Evolutionary conservation across 2,888 invertebrate species (phyloP), one percentile per base, ranked within the genome.

Genomic region (Dendrolimus pini): DNA sequence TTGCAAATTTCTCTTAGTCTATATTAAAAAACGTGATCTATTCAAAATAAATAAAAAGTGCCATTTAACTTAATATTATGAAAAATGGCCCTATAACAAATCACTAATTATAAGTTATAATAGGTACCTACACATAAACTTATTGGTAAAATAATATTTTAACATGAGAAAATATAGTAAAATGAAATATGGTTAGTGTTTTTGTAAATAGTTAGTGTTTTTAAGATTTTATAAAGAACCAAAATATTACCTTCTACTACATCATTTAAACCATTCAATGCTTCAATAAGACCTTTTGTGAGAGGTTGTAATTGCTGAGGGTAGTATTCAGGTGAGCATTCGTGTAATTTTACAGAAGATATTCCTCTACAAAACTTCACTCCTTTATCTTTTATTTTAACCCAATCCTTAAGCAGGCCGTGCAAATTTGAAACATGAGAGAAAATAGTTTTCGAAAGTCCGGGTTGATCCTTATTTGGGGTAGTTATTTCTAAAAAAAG

Each of bases 371-470:
- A 82, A 9, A 83, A 59, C 57, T 78, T 80, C 9, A 74, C 71
- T 14, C 89, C 89, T 64, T 83, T 87, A 1, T 77, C 80, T 57
- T 70, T 76, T n/a, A 85, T 58, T 55, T 68, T 72, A 7, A 66
- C 60, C 91, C 91, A 91, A 59, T 88, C 79, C 54, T 60, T 70
- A 54, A 90, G 54, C 10, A 84, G 65, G 0, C 67, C 63, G 60
- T 87, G 83, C 8, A 90, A 66, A 41, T 76, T 81, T 0, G 81
- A 79, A 41, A 88, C 64, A 61, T 89, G 89, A 7, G 80, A 81
- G 61, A 79, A 88, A 8, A 88, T 81, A 0, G 85, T 86, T 70
- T 82, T 88, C 1, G 85, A 78, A 53, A 89, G 70, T 7, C 80
- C 86, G 41, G 80, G 74, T 18, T 72, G 71, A 56, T 84, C 82